Base-by-base conservation (phyloP, 2,797 vertebrate species). In the Mormyrus proboscirostris region DNA sequence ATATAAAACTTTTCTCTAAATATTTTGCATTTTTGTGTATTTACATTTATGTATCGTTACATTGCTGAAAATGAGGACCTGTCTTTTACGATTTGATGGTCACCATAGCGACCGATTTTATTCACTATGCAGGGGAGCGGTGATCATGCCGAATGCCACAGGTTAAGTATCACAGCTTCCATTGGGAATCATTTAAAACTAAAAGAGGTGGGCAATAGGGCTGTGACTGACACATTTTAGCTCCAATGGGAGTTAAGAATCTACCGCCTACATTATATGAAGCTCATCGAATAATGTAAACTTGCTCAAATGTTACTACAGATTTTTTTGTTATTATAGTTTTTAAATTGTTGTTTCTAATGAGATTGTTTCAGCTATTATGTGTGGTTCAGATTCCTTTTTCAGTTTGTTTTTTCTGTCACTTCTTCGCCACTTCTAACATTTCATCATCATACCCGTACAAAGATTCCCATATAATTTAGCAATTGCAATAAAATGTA, bases 111-210 rank as follows among this genome's bases (percentile, higher is more conserved):
- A 90, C 87, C 38, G 86, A n/a, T 86, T 73, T 91, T 93, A 94
- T 95, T 93, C 94, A 91, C 92, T 89, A 91, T 86, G 89, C 51
- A 88, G 91, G 90, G 93, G 92, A 90, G 93, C 93, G 91, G 92
- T 93, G 93, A 79, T 93, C 93, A 93, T 93, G 84, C 79, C 91
- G 88, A 90, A 89, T 92, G 91, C 94, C 91, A 93, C 95, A 95
- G 94, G 94, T 95, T 93, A 92, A 95, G 89, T 93, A 84, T 89
- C 90, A 89, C 89, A 89, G 90, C 14, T 88, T 92, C 93, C 93
- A 93, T 93, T 92, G 94, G 92, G 88, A 91, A 92, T 90, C 89
- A 92, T 95, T 95, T 96, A 94, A 95, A 94, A 93, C 91, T 90
- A 79, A 65, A 88, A 89, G 90, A 93, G 94, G 93, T 89, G 93